Percentiles rank a stretch among this genome's conserved stretches.
Conservation (phyloP, 1,140 invertebrate genomes). For the Latrodectus geometricus region DNA sequence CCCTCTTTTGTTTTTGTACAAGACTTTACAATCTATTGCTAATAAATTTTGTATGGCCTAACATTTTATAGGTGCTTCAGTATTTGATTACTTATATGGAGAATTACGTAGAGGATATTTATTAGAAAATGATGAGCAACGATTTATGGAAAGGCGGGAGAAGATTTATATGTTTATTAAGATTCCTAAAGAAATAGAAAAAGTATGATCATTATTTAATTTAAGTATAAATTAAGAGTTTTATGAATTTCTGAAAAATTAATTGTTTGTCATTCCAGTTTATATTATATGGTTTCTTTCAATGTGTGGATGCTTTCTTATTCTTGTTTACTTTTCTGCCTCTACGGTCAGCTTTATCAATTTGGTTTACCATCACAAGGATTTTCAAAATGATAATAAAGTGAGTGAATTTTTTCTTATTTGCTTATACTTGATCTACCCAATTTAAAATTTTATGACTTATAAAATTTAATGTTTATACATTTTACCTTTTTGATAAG, state of each 20-base stretch:
- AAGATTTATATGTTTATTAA: constrained; percentile 98
- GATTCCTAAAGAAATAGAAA: constrained; percentile 87
- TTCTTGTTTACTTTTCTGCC: constrained; percentile 99
- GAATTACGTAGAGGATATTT: constrained; percentile 92
- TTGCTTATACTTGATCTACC: background rate
- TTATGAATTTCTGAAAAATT: constrained; percentile 7
- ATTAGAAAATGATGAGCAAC: constrained; percentile 92
- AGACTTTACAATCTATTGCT: no score
- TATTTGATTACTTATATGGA: constrained; percentile 79
- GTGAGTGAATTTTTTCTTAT: constrained; percentile 66
- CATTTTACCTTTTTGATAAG: no score
- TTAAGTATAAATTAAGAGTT: no score
- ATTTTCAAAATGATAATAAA: constrained; percentile 80
- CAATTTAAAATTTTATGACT: constrained; percentile 63
- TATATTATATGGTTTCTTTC: constrained; percentile 94
- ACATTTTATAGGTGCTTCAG: constrained; percentile 54
- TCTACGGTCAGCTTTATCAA: constrained; percentile 86
- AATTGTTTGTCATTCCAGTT: constrained; percentile 73
- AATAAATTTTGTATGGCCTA: no score
- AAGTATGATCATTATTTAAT: constrained; percentile 65
- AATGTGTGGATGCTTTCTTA: constrained; percentile 97
- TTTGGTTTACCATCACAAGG: constrained; percentile 82
- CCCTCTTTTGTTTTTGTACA: no score
- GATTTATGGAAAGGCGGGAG: constrained; percentile 90
- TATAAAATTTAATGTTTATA: no score